Percentiles rank a stretch among this genome's conserved stretches.
Evolutionary conservation across 1,140 invertebrate genomes (phyloP).

Genomic region (Babylonia areolata): DNA sequence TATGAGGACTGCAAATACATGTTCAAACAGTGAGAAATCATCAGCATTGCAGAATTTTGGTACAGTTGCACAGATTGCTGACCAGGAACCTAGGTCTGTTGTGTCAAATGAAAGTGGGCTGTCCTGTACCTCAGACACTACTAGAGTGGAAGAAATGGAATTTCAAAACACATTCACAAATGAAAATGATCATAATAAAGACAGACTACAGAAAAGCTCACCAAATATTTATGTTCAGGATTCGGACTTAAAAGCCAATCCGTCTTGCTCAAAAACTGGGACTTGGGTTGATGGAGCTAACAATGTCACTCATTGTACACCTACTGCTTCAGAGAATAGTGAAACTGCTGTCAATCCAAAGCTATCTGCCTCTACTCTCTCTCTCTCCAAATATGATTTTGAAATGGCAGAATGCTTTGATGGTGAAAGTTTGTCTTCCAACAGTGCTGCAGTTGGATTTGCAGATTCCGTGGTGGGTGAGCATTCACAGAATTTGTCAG

Average conservation of each 20-base stretch:
- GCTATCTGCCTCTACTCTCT: background rate
- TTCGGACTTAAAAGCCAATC: background rate
- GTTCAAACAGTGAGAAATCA: background rate
- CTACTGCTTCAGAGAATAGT: background rate
- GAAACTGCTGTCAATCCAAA: background rate
- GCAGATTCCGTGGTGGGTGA: background rate
- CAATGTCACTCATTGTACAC: background rate
- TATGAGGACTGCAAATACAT: background rate
- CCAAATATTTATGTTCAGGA: background rate
- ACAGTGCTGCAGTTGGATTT: background rate
- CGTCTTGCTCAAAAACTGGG: background rate
- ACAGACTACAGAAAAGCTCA: background rate
- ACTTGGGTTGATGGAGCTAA: background rate
- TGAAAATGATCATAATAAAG: background rate
- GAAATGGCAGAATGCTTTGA: background rate
- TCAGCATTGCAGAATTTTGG: background rate
- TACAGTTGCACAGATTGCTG: background rate
- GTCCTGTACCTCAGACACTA: background rate
- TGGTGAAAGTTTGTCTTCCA: background rate
- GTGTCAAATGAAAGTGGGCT: background rate
- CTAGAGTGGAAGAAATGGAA: background rate
- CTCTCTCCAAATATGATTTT: constrained; percentile 23
- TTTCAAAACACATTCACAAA: background rate
- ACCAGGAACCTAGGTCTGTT: background rate
- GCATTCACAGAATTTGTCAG: constrained; percentile 12